phyloP scores from a whole-genome alignment of 2,888 invertebrate species.

The Acanthosepion lycidas region DNA sequence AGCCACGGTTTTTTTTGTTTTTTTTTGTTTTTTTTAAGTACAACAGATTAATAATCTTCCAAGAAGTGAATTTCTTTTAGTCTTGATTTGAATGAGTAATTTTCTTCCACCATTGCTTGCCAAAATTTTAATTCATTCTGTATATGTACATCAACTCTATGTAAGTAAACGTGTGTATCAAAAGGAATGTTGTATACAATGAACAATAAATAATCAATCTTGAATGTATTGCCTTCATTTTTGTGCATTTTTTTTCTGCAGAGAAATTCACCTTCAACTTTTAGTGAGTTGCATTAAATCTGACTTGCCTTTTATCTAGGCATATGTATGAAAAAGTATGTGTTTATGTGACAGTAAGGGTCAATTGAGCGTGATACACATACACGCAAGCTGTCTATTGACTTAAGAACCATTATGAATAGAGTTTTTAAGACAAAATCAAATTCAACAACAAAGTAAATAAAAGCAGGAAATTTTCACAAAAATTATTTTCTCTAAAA shows the following conservation, averaged over 20 bases:
- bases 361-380: neutral
- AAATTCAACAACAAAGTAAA: neutral
- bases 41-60: neutral
- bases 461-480: neutral
- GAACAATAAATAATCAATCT: neutral
- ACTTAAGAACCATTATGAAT: neutral
- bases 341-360: neutral
- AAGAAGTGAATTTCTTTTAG: neutral
- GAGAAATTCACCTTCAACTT: neutral
- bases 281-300: neutral
- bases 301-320: neutral
- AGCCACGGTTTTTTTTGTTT: neutral
- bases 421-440: neutral
- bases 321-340: neutral
- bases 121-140: neutral
- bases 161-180: neutral
- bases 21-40: neutral
- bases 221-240: neutral
- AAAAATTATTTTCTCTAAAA: neutral
- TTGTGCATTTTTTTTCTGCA: neutral
- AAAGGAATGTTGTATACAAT: constrained; percentile 33
- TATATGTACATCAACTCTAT: neutral
- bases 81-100: neutral
- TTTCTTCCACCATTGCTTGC: neutral
- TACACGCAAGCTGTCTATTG: neutral